phyloP scores from a whole-genome alignment of 2,888 invertebrate species.

The Drosophila setosimentum region DNA sequence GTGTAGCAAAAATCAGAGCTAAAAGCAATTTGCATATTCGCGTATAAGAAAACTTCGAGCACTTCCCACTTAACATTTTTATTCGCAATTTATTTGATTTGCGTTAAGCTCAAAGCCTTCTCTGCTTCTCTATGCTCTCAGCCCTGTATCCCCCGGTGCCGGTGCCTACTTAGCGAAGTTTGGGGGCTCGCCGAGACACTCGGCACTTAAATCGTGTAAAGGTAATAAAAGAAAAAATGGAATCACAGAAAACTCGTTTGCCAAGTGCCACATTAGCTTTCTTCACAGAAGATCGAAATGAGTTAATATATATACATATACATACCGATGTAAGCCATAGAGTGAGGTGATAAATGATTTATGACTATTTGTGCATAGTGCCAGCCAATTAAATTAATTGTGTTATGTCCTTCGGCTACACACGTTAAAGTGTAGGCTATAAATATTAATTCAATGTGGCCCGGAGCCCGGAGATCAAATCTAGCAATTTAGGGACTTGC shows the following conservation, averaged over 20 bases:
- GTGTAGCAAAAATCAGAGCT: constrained; percentile 59
- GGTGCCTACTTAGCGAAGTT: constrained; percentile 41
- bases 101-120: constrained; percentile 40
- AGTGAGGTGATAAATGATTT: constrained; percentile 57
- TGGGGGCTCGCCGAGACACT: constrained; percentile 21
- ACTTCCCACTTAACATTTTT: constrained; percentile 63
- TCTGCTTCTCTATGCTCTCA: not conserved
- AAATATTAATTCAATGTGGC: constrained; percentile 33
- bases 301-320: not conserved
- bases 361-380: constrained; percentile 46
- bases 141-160: not conserved
- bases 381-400: constrained; percentile 61
- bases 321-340: not conserved
- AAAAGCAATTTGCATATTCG: constrained; percentile 70
- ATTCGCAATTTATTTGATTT: constrained; percentile 70
- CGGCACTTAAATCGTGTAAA: constrained; percentile 51
- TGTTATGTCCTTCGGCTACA: constrained; percentile 7
- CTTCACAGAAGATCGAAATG: constrained; percentile 38
- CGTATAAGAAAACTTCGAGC: constrained; percentile 44
- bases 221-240: constrained; percentile 55
- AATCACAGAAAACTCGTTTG: constrained; percentile 31
- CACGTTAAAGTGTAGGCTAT: constrained; percentile 10
- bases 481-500: not conserved
- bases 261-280: constrained; percentile 30
- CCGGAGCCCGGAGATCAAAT: constrained; percentile 3